A percentile compares a stretch with the other conserved stretches of the same genome.
Evolutionary conservation across 92 coral and sea anemone genomes (phyloP).

Genomic region (Plumapathes pennacea): DNA sequence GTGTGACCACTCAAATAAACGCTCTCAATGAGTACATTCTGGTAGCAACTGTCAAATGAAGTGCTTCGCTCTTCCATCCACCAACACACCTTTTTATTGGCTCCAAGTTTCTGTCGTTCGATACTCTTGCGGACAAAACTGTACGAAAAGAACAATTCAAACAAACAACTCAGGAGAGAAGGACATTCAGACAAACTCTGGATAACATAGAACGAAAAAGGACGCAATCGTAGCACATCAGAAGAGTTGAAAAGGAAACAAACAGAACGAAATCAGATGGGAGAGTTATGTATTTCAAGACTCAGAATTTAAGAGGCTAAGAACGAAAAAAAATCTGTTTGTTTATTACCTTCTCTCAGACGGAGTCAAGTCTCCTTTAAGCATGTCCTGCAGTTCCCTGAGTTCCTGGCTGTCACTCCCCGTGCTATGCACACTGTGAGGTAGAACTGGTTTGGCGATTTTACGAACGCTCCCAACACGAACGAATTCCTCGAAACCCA

Average conservation of each 20-base stretch:
- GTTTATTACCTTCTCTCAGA: slow-evolving; percentile 70
- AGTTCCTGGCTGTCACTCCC: slow-evolving; percentile 85
- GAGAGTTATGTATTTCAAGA: no score
- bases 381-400: slow-evolving; percentile 78
- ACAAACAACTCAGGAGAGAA: neutral
- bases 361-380: slow-evolving; percentile 73
- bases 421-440: slow-evolving; percentile 87
- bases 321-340: no score
- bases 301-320: no score
- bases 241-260: no score
- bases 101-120: slow-evolving; percentile 90
- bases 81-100: slow-evolving; percentile 78
- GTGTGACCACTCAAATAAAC: no score
- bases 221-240: no score
- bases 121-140: slow-evolving; percentile 89
- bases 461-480: slow-evolving; percentile 97
- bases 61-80: no score
- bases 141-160: neutral
- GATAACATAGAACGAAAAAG: no score
- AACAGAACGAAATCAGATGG: no score
- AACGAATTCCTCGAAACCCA: slow-evolving; percentile 94
- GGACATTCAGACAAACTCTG: neutral
- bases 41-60: no score
- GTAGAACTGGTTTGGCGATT: slow-evolving; percentile 91
- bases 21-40: no score